Evolutionary conservation across 1,140 invertebrate genomes (phyloP).

Genomic region (Drosophila auraria): DNA sequence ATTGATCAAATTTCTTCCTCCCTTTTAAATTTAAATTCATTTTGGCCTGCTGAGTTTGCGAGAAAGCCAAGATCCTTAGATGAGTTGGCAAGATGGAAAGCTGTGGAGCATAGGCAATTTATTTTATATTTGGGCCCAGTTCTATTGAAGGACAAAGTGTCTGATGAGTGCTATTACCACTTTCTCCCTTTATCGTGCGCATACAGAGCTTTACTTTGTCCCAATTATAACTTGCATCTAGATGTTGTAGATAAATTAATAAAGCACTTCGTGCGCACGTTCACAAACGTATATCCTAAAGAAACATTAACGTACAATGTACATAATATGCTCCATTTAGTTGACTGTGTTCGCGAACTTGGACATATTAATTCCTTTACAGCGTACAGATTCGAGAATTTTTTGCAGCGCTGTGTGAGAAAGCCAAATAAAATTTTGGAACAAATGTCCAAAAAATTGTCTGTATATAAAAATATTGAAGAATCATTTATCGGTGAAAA

Average conservation of each 20-base stretch:
- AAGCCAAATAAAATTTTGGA: neutral
- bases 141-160: neutral
- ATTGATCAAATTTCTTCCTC: no score
- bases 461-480: neutral
- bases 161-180: no score
- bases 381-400: neutral
- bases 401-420: neutral
- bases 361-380: neutral
- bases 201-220: no score
- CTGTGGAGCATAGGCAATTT: conserved; percentile 1
- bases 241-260: neutral
- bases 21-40: neutral
- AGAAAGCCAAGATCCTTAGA: conserved; percentile 1
- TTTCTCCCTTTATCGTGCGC: no score
- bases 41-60: neutral
- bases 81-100: neutral
- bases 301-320: neutral
- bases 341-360: no score
- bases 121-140: neutral
- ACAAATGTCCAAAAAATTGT: neutral
- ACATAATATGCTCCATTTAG: no score
- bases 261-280: neutral
- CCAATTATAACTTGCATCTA: neutral
- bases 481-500: neutral
- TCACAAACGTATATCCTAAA: neutral